Percentiles rank a stretch among this genome's conserved stretches.
These are phyloP conservation scores for Gymnodraco acuticeps DNA, from an alignment of 2,797 vertebrate species.

Conservation along the genomic window DNA sequence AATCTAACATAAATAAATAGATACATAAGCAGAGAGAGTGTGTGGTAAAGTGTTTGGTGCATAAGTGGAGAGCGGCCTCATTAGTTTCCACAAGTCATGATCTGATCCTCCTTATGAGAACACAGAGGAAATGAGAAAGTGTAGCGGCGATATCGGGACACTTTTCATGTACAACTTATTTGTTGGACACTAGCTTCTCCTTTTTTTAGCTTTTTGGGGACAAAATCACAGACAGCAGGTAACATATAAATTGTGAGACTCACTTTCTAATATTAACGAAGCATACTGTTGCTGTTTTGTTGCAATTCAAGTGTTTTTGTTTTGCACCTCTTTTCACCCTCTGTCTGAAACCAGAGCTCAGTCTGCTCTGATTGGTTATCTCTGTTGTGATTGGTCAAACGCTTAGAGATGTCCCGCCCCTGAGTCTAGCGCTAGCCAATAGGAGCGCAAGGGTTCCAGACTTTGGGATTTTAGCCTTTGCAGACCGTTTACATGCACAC, in stretches of 20 bases:
- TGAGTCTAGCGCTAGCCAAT: too few species aligned
- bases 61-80: slow-evolving; percentile 55
- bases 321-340: too few species aligned
- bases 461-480: too few species aligned
- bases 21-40: slow-evolving; percentile 29
- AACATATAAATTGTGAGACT: slow-evolving; percentile 11
- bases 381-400: too few species aligned
- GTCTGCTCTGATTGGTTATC: too few species aligned
- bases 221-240: slow-evolving; percentile 17
- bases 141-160: slow-evolving; percentile 26
- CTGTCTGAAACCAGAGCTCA: too few species aligned
- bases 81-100: slow-evolving; percentile 63
- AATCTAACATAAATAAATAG: not conserved
- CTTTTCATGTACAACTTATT: slow-evolving; percentile 49
- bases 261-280: not conserved
- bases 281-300: too few species aligned
- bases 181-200: slow-evolving; percentile 13
- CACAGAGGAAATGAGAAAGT: slow-evolving; percentile 65
- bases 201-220: slow-evolving; percentile 13
- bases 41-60: slow-evolving; percentile 5
- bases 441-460: too few species aligned
- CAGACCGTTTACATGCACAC: too few species aligned
- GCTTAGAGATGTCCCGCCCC: too few species aligned
- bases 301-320: too few species aligned
- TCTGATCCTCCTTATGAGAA: slow-evolving; percentile 38